These are phyloP conservation scores for Kryptolebias ocellatus DNA, from an alignment of 2,797 vertebrate genomes.

Conservation along the genomic window DNA sequence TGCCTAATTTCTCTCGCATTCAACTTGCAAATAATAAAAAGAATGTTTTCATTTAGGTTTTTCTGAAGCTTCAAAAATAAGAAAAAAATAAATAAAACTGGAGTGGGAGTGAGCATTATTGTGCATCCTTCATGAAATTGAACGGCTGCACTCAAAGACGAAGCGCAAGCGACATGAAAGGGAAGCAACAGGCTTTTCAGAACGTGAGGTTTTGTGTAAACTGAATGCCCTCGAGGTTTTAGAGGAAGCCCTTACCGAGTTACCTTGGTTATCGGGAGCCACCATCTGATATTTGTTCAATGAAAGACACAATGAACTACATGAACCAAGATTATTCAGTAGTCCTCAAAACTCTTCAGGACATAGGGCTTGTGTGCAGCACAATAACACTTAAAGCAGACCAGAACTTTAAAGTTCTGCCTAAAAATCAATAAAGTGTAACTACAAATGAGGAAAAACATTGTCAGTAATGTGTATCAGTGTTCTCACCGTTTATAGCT, in stretches of 20 bases:
- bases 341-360: neutral
- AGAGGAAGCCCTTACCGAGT: constrained; percentile 9
- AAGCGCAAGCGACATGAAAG: constrained; percentile 23
- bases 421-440: neutral
- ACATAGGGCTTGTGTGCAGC: neutral
- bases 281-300: constrained; percentile 1
- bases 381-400: neutral
- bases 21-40: constrained; percentile 25
- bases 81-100: neutral
- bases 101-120: constrained; percentile 21
- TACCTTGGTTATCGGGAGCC: constrained; percentile 9
- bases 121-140: constrained; percentile 32
- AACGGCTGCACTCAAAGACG: constrained; percentile 39
- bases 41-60: constrained; percentile 26
- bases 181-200: constrained; percentile 30
- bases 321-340: neutral
- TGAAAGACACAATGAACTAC: constrained; percentile 15
- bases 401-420: neutral
- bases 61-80: constrained; percentile 31
- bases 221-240: constrained; percentile 42
- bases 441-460: neutral
- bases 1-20: constrained; percentile 20
- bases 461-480: neutral
- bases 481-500: too few relatives aligned
- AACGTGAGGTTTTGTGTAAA: constrained; percentile 20